phyloP scores from a whole-genome alignment of 2,113 vertebrate species.

The Etia nguti region DNA sequence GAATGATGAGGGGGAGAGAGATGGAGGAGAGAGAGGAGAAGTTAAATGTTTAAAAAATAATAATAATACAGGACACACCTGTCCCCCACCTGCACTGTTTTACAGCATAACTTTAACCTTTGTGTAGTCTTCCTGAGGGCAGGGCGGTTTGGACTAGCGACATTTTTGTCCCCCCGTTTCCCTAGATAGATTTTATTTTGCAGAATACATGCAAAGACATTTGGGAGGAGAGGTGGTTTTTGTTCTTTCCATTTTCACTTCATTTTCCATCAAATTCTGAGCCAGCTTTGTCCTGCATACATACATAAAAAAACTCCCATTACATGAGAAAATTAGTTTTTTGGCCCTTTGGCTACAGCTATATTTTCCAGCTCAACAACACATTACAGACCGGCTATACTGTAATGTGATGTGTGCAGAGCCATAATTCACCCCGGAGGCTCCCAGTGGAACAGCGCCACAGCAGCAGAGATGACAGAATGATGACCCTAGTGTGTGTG shows the following conservation, averaged over 20 bases:
- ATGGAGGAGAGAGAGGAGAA: not conserved
- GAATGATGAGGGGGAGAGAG: constrained; percentile 17
- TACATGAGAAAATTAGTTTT: not conserved
- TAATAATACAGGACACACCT: not conserved
- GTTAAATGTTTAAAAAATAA: not conserved
- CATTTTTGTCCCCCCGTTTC: not conserved
- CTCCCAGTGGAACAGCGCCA: constrained; percentile 1
- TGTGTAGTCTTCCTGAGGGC: not conserved
- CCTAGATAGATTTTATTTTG: not conserved
- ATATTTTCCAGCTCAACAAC: constrained; percentile 22
- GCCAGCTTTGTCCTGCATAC: not conserved
- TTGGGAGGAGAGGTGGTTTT: not conserved
- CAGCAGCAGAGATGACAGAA: constrained; percentile 23
- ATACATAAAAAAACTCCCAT: not conserved
- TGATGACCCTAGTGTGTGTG: constrained; percentile 7
- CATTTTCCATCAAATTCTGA: not conserved
- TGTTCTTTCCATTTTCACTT: not conserved
- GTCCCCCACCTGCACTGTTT: not conserved
- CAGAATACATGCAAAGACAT: not conserved
- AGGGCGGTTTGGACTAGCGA: too few relatives aligned
- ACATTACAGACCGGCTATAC: not conserved
- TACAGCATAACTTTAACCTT: not conserved
- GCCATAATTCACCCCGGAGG: constrained; percentile 37
- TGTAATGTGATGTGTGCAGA: not conserved
- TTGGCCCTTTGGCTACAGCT: not conserved